Evolutionary conservation across 2,888 invertebrate species (phyloP).

Genomic region (Platerodrilus igneus): DNA sequence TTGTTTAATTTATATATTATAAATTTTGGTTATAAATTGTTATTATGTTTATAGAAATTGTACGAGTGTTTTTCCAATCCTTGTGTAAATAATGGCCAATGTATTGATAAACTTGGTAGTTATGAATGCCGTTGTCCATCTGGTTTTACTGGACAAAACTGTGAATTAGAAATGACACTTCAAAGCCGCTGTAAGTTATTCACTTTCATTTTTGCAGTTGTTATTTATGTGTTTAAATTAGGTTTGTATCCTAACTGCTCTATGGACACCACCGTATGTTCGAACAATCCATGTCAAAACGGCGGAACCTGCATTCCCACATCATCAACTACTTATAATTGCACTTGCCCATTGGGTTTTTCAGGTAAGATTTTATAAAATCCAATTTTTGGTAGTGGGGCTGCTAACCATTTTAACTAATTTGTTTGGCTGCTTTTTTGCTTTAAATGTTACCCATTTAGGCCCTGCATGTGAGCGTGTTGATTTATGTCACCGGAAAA

Average conservation of each 20-base stretch:
- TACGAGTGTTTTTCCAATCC: slow-evolving; percentile 58
- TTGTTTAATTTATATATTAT: slow-evolving; percentile 4
- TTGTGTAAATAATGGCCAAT: slow-evolving; percentile 58
- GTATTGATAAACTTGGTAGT: slow-evolving; percentile 55
- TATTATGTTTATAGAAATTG: slow-evolving; percentile 40
- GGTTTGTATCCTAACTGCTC: slow-evolving; percentile 46
- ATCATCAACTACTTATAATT: slow-evolving; percentile 57
- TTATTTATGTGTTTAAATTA: slow-evolving; percentile 8
- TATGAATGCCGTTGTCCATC: slow-evolving; percentile 56
- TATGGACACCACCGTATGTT: slow-evolving; percentile 55
- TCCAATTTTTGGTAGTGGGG: slow-evolving; percentile 1
- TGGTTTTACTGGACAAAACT: slow-evolving; percentile 54
- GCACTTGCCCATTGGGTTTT: slow-evolving; percentile 67
- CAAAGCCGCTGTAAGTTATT: slow-evolving; percentile 30
- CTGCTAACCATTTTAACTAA: neutral
- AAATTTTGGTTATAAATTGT: neutral
- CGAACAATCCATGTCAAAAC: slow-evolving; percentile 67
- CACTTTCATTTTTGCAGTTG: slow-evolving; percentile 2
- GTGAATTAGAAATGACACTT: slow-evolving; percentile 48
- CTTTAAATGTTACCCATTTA: slow-evolving; percentile 27
- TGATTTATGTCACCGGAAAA: slow-evolving; percentile 43
- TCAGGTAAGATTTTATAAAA: slow-evolving; percentile 52
- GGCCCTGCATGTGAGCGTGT: slow-evolving; percentile 38
- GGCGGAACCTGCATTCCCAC: slow-evolving; percentile 68
- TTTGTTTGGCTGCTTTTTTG: slow-evolving; percentile 16